These are phyloP conservation scores for Erpobdella octoculata DNA, from an alignment of 2,888 invertebrate genomes.

Conservation along the genomic window DNA sequence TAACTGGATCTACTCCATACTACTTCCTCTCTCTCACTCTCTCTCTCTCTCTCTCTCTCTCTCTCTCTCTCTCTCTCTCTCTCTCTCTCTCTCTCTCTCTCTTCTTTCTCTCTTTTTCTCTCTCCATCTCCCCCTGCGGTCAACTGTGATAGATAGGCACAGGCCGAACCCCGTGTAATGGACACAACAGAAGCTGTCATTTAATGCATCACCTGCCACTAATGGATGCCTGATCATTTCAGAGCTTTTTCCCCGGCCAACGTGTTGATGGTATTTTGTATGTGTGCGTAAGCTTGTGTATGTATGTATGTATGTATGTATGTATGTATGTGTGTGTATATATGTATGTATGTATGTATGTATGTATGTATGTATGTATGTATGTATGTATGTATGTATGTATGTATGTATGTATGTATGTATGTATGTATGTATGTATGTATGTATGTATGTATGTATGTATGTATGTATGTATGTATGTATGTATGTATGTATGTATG, in stretches of 20 bases:
- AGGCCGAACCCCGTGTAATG: too few relatives aligned
- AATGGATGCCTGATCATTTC: too few relatives aligned
- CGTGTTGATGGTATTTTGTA: too few relatives aligned
- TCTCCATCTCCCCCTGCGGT: too few relatives aligned
- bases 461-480: constrained; percentile 1
- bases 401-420: background rate
- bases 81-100: background rate
- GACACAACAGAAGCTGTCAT: too few relatives aligned
- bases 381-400: background rate
- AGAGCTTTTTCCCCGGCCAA: too few relatives aligned
- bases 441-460: background rate
- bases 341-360: background rate
- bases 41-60: background rate
- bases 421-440: background rate
- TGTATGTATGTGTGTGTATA: background rate
- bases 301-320: background rate
- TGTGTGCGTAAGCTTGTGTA: background rate
- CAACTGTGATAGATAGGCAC: too few relatives aligned
- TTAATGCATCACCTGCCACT: too few relatives aligned
- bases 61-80: constrained; percentile 5
- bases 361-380: background rate
- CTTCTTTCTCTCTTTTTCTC: background rate
- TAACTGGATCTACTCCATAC: background rate
- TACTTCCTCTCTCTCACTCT: background rate
- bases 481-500: background rate